Conservation (phyloP, 2,113 vertebrate species). For the Trogon surrucura region DNA sequence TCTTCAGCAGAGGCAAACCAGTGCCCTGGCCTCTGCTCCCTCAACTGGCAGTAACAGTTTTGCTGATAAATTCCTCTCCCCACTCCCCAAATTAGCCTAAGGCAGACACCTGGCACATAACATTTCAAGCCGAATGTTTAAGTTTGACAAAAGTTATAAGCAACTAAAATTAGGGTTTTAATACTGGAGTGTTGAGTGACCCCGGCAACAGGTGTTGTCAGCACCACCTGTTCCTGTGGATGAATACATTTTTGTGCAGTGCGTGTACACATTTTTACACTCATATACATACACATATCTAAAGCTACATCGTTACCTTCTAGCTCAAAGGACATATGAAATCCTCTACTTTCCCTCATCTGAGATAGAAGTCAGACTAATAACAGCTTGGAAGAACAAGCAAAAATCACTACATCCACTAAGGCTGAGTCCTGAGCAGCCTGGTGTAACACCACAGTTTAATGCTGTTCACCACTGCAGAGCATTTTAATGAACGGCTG, state of each 20-base stretch:
- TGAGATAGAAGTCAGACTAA: neutral
- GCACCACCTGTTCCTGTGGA: constrained; percentile 47
- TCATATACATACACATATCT: neutral
- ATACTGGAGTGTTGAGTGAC: constrained; percentile 57
- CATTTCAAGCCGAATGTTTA: constrained; percentile 61
- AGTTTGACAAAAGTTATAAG: constrained; percentile 66
- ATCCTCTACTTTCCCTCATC: neutral
- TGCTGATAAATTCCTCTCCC: constrained; percentile 47
- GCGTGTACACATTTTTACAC: neutral
- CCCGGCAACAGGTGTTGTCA: constrained; percentile 54
- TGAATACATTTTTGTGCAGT: constrained; percentile 48
- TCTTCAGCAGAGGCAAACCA: constrained; percentile 27
- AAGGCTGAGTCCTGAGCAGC: neutral
- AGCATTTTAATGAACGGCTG: neutral
- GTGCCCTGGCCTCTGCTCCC: neutral
- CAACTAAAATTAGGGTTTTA: constrained; percentile 64
- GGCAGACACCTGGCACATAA: constrained; percentile 68
- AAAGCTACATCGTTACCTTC: neutral
- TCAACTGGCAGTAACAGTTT: constrained; percentile 17
- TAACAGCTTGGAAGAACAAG: neutral
- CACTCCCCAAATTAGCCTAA: constrained; percentile 30
- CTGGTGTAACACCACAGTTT: neutral
- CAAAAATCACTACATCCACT: neutral
- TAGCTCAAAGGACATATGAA: neutral
- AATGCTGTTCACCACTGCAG: neutral